These are phyloP conservation scores for Hydrophis major DNA, from an alignment of 2,797 vertebrate species.

Conservation along the genomic window DNA sequence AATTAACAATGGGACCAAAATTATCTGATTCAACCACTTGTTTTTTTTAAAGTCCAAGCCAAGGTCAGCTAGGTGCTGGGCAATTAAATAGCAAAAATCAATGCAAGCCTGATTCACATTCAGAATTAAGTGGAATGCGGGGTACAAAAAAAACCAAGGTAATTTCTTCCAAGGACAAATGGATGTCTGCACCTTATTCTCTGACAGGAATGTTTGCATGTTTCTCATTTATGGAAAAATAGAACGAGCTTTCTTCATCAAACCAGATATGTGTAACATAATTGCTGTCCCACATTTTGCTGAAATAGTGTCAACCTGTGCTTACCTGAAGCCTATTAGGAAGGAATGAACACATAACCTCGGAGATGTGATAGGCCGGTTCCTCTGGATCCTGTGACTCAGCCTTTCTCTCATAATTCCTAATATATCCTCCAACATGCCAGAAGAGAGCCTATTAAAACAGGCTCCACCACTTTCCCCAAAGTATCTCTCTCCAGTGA, in stretches of 20 bases:
- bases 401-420: neutral
- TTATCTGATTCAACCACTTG: neutral
- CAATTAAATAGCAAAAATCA: neutral
- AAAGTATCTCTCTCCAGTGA: neutral
- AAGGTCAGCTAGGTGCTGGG: neutral
- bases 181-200: neutral
- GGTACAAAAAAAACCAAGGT: neutral
- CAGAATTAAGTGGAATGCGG: neutral
- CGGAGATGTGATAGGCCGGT: neutral
- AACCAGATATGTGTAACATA: neutral
- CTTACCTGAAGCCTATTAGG: neutral
- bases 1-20: neutral
- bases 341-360: neutral
- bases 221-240: neutral
- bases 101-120: neutral
- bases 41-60: neutral
- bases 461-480: neutral
- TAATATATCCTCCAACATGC: neutral
- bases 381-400: neutral
- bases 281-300: neutral
- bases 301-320: neutral
- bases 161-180: neutral
- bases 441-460: neutral
- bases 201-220: neutral
- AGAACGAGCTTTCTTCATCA: neutral